phyloP scores from a whole-genome alignment of 2,113 vertebrate genomes.

The Hippopotamus amphibius region DNA sequence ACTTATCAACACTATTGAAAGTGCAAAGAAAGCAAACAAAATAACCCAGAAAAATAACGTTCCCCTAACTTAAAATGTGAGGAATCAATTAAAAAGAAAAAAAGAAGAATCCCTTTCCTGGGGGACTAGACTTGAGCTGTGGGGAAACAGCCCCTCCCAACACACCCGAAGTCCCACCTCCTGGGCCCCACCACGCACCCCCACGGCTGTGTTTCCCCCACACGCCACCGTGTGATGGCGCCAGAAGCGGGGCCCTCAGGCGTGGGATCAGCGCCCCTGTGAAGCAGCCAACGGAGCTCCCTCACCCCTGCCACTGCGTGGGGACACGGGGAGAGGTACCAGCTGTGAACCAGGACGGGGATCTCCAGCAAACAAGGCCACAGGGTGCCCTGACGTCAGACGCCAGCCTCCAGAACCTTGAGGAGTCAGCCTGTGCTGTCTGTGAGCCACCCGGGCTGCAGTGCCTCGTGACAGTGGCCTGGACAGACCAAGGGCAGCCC shows the following conservation, averaged over 20 bases:
- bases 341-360: fast-evolving
- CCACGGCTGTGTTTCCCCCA: neutral
- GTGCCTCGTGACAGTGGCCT: too few species aligned
- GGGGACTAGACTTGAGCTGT: neutral
- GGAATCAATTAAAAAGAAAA: neutral
- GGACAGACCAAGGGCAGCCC: fast-evolving
- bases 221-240: too few species aligned
- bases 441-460: fast-evolving
- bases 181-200: too few species aligned
- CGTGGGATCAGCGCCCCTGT: fast-evolving
- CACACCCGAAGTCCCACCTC: neutral
- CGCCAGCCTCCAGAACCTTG: fast-evolving
- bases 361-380: fast-evolving
- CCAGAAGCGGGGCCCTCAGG: neutral
- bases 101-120: too few species aligned
- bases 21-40: neutral
- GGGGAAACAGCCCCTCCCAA: neutral
- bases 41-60: neutral
- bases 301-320: fast-evolving
- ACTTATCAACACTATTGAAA: neutral
- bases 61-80: neutral
- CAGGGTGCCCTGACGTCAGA: fast-evolving
- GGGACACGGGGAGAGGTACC: neutral
- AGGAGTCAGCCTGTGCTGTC: fast-evolving
- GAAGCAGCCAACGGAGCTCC: neutral